Conservation (phyloP, 2,797 vertebrate species). For the Petrocephalus schoutedeni region DNA sequence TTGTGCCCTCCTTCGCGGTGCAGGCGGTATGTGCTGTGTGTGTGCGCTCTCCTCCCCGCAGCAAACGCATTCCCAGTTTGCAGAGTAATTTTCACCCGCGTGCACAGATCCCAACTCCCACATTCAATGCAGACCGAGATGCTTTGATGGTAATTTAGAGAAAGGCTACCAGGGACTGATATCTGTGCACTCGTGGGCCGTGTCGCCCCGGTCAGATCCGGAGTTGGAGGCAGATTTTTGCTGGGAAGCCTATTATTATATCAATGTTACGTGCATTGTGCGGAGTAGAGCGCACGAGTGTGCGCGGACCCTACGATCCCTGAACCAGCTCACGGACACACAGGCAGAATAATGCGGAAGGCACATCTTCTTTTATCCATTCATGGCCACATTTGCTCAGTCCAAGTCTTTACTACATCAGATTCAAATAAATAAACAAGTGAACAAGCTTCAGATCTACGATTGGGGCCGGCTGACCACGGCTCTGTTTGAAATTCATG, state of each 20-base stretch:
- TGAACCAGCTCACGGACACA: slow-evolving; percentile 40
- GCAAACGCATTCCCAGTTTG: background rate
- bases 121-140: slow-evolving; percentile 44
- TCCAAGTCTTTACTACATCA: slow-evolving; percentile 32
- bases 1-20: background rate
- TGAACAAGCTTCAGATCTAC: slow-evolving; percentile 48
- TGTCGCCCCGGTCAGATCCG: slow-evolving; percentile 24
- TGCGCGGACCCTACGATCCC: slow-evolving; percentile 36
- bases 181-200: slow-evolving; percentile 15
- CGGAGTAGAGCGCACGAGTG: slow-evolving; percentile 25
- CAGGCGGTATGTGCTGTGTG: background rate
- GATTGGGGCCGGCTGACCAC: slow-evolving; percentile 51
- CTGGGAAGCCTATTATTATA: slow-evolving; percentile 51
- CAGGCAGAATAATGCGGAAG: slow-evolving; percentile 41
- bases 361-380: slow-evolving; percentile 46
- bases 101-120: slow-evolving; percentile 32
- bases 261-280: slow-evolving; percentile 37
- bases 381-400: slow-evolving; percentile 44
- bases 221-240: slow-evolving; percentile 42
- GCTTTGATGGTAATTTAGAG: slow-evolving; percentile 56
- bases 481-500: slow-evolving; percentile 65
- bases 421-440: slow-evolving; percentile 27
- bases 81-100: slow-evolving; percentile 16
- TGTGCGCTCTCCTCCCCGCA: background rate
- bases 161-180: slow-evolving; percentile 37